phyloP scores from a whole-genome alignment of 1,140 invertebrate species.

The Drosophila leontia region DNA sequence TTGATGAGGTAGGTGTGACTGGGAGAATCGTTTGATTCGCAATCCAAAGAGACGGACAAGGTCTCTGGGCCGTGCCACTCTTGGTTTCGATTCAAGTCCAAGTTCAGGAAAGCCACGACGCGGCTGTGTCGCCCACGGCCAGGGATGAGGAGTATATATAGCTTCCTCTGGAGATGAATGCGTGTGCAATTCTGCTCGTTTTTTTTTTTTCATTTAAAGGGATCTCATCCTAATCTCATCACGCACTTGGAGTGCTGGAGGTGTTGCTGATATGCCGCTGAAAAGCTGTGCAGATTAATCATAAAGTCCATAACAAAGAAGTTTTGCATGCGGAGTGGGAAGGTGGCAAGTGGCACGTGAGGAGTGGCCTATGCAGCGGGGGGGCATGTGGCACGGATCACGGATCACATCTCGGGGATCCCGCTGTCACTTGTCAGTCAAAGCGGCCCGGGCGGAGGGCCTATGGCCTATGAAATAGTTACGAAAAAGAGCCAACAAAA shows the following conservation, averaged over 20 bases:
- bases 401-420: conserved; percentile 21
- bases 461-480: conserved; percentile 55
- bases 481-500: conserved; percentile 48
- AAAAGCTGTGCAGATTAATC: conserved; percentile 68
- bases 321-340: conserved; percentile 51
- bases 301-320: conserved; percentile 68
- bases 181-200: conserved; percentile 9
- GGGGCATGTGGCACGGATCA: conserved; percentile 30
- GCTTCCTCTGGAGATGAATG: conserved; percentile 19
- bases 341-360: conserved; percentile 10
- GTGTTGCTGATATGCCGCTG: conserved; percentile 68
- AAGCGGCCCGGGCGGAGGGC: conserved; percentile 42
- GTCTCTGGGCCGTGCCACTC: conserved; percentile 41
- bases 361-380: conserved; percentile 29
- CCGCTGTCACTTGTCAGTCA: conserved; percentile 68
- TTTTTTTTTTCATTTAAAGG: conserved; percentile 27
- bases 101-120: conserved; percentile 33
- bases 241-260: conserved; percentile 42
- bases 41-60: conserved; percentile 45
- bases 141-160: conserved; percentile 2
- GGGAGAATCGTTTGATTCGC: conserved; percentile 40
- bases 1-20: conserved; percentile 10
- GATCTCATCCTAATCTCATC: conserved; percentile 44
- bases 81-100: conserved; percentile 53
- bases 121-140: conserved; percentile 21